phyloP scores from a whole-genome alignment of 1,140 invertebrate species.

The Armadillidium nasatum region DNA sequence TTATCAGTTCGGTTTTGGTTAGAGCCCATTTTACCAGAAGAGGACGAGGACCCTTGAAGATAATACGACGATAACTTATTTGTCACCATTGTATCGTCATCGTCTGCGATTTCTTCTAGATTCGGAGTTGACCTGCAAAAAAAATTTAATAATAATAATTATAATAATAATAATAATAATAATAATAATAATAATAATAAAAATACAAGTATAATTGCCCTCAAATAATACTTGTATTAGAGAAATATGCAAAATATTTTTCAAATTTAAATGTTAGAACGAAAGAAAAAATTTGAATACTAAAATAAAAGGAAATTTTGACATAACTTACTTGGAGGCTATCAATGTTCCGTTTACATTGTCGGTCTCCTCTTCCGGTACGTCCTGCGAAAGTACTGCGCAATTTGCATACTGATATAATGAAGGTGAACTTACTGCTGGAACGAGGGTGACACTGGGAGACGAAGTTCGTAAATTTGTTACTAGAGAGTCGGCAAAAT shows the following conservation, averaged over 20 bases:
- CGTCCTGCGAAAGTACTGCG: neutral
- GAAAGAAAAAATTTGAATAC: neutral
- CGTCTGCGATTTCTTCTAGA: constrained; percentile 50
- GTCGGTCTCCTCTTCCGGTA: neutral
- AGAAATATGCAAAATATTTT: neutral
- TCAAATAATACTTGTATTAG: neutral
- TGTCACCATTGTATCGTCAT: constrained; percentile 53
- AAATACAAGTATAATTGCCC: neutral
- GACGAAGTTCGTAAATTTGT: neutral
- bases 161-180: constrained; percentile 13
- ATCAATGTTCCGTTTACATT: neutral
- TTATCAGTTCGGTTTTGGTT: constrained; percentile 42
- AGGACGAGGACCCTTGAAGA: constrained; percentile 47
- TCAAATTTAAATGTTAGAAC: neutral
- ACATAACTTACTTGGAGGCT: neutral
- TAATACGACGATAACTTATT: constrained; percentile 52
- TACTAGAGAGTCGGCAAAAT: neutral
- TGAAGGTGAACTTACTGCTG: neutral
- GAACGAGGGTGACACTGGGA: neutral
- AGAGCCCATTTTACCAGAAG: constrained; percentile 22
- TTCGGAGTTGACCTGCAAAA: constrained; percentile 55
- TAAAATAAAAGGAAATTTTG: too few species aligned
- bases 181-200: constrained; percentile 13
- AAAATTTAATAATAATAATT: neutral
- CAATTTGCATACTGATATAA: neutral